Percentiles rank a stretch among this genome's conserved stretches.
phyloP scores from a whole-genome alignment of 92 coral and sea anemone genomes.

The Epizoanthus rinbou region DNA sequence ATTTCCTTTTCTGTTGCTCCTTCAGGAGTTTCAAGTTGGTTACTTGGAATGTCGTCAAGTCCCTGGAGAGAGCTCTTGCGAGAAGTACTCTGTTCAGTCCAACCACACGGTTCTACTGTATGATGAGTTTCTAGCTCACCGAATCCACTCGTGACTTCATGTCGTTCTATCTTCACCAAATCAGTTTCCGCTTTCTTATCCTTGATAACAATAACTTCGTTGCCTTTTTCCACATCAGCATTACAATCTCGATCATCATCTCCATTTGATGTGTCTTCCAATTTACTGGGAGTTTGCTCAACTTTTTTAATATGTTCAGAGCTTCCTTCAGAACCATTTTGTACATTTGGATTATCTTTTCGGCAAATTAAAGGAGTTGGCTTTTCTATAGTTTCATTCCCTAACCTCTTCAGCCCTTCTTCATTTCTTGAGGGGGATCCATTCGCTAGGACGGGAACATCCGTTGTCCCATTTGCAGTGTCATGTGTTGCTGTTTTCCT shows the following conservation, averaged over 20 bases:
- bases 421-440: neutral
- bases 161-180: neutral
- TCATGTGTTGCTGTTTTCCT: neutral
- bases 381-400: neutral
- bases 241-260: neutral
- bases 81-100: no score
- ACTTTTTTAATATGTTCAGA: neutral
- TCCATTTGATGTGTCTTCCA: neutral
- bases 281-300: neutral
- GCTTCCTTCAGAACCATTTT: neutral
- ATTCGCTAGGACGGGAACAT: neutral
- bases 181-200: neutral
- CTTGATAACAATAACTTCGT: neutral
- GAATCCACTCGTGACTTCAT: neutral
- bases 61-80: neutral
- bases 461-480: neutral
- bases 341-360: neutral
- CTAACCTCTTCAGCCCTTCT: neutral
- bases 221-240: neutral
- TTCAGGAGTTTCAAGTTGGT: neutral
- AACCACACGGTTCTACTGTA: neutral
- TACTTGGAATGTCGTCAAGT: neutral
- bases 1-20: neutral
- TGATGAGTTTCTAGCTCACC: neutral
- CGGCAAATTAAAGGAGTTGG: neutral